phyloP scores from a whole-genome alignment of 2,113 vertebrate species.

The Theristicus caerulescens region DNA sequence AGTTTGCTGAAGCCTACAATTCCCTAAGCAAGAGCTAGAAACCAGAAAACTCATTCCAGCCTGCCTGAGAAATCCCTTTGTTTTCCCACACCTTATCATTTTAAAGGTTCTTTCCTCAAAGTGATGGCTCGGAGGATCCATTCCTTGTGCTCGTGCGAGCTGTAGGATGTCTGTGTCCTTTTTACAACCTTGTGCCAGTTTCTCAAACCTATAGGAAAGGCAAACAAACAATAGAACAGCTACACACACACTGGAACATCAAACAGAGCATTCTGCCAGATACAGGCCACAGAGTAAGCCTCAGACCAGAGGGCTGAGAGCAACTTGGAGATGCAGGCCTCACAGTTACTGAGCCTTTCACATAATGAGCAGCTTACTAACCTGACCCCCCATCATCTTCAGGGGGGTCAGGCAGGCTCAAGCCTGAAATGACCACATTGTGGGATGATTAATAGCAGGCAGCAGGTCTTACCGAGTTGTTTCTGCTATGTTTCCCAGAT shows the following conservation, averaged over 20 bases:
- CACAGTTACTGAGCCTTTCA: neutral
- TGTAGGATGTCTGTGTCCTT: slow-evolving; percentile 90
- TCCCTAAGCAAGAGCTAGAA: neutral
- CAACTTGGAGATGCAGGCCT: neutral
- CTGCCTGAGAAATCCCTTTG: neutral
- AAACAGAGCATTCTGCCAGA: neutral
- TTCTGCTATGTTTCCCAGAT: slow-evolving; percentile 90
- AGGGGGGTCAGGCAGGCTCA: neutral
- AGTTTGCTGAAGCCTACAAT: neutral
- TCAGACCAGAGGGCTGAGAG: neutral
- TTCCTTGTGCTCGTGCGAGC: slow-evolving; percentile 84
- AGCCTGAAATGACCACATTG: neutral
- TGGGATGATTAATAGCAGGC: neutral
- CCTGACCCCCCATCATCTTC: neutral
- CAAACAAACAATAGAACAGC: neutral
- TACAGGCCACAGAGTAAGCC: neutral
- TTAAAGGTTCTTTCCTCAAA: slow-evolving; percentile 91
- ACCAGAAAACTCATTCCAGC: neutral
- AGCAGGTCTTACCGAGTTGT: slow-evolving; percentile 83
- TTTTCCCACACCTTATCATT: slow-evolving; percentile 83
- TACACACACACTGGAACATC: neutral
- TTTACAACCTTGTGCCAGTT: slow-evolving; percentile 88
- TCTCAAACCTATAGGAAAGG: slow-evolving; percentile 85
- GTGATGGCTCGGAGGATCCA: slow-evolving; percentile 91
- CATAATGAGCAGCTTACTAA: neutral